These are phyloP conservation scores for Coracias cyanogaster DNA, from an alignment of 2,797 vertebrate species.

Conservation along the genomic window DNA sequence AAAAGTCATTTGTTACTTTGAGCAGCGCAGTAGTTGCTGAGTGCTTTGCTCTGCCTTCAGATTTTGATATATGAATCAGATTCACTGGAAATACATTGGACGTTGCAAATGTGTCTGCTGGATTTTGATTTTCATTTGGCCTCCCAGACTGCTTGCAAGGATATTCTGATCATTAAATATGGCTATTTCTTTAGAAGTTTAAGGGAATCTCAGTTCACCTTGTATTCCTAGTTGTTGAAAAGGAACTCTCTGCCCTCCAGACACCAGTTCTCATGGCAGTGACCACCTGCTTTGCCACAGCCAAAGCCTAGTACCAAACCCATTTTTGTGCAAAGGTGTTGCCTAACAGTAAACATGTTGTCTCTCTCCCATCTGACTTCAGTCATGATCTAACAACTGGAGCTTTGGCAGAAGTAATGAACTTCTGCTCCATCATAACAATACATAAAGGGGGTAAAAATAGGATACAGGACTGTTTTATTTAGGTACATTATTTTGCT, in stretches of 20 bases:
- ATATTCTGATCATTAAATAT: neutral
- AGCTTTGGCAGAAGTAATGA: neutral
- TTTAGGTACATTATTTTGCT: neutral
- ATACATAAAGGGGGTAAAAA: neutral
- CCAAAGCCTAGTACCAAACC: neutral
- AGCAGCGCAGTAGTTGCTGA: neutral
- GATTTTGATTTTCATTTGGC: constrained; percentile 24
- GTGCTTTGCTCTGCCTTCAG: constrained; percentile 29
- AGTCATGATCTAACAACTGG: neutral
- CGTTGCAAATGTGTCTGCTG: neutral
- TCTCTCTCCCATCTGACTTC: neutral
- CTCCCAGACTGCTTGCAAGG: neutral
- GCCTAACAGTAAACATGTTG: neutral
- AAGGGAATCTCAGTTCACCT: neutral
- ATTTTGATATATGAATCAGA: constrained; percentile 9
- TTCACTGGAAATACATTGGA: neutral
- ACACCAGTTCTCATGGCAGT: neutral
- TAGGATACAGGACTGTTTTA: neutral
- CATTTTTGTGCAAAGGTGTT: neutral
- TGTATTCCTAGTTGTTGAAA: neutral
- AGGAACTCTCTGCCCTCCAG: neutral
- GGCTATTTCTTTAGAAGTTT: neutral
- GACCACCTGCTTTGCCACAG: neutral
- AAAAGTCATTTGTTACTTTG: constrained; percentile 27
- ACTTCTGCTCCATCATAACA: neutral